phyloP scores from a whole-genome alignment of 2,797 vertebrate genomes.

The Pseudocheirus occidentalis region DNA sequence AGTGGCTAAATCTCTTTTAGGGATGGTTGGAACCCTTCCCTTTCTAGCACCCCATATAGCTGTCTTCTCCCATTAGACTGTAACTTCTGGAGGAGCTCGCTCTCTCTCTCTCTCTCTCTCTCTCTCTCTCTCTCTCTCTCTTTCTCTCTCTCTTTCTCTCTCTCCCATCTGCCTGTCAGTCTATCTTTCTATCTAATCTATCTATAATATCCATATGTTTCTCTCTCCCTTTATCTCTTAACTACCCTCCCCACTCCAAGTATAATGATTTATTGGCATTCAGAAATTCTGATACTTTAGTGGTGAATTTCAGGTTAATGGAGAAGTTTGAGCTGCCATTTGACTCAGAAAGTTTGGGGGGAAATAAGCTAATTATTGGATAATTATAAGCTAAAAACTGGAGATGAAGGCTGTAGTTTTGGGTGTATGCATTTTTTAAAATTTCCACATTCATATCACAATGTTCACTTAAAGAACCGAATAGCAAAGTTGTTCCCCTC shows the following conservation, averaged over 20 bases:
- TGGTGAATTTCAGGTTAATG: constrained; percentile 20
- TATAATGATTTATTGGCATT: constrained; percentile 18
- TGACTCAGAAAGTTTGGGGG: constrained; percentile 22
- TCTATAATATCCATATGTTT: not conserved
- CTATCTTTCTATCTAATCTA: not conserved
- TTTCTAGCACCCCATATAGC: not conserved
- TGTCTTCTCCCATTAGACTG: not conserved
- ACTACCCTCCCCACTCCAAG: not conserved
- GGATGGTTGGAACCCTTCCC: not conserved
- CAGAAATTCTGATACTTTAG: not conserved
- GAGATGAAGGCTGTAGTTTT: constrained; percentile 48
- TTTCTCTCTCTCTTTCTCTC: no score
- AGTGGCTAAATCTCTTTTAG: not conserved
- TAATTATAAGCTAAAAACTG: no score
- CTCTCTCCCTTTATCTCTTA: not conserved
- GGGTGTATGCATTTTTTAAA: constrained; percentile 83
- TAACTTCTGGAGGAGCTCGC: no score
- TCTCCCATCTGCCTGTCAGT: not conserved
- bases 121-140: no score
- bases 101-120: no score
- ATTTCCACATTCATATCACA: constrained; percentile 95
- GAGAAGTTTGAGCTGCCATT: not conserved
- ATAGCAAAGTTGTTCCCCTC: constrained; percentile 94
- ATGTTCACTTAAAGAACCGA: constrained; percentile 93
- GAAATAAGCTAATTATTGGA: not conserved